Evolutionary conservation across 2,797 vertebrate species (phyloP).

Genomic region (Centroberyx gerrardi): DNA sequence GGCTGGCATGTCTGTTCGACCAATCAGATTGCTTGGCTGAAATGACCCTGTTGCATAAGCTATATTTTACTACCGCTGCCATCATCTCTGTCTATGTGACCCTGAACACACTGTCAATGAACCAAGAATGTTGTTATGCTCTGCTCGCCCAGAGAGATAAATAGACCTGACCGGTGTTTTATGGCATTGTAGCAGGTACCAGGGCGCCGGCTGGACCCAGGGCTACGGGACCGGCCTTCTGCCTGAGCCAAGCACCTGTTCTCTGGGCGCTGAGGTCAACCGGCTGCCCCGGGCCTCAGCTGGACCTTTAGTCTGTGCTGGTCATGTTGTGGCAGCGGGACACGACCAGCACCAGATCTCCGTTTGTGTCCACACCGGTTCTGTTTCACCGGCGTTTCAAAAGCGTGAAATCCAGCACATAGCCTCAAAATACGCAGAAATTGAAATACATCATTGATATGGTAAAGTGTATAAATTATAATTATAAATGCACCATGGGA

Average conservation of each 20-base stretch:
- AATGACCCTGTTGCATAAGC: not conserved
- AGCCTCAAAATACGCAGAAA: too few relatives aligned
- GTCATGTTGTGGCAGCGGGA: too few relatives aligned
- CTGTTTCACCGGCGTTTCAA: too few relatives aligned
- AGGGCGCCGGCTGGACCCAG: slow-evolving; percentile 8
- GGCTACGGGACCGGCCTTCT: not conserved
- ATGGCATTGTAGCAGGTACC: slow-evolving; percentile 21
- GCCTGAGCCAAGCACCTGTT: slow-evolving; percentile 28
- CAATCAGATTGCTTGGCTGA: not conserved
- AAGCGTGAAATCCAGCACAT: too few relatives aligned
- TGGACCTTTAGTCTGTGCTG: not conserved
- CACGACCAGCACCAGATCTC: too few relatives aligned
- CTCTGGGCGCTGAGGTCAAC: slow-evolving; percentile 3
- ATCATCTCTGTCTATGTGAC: not conserved
- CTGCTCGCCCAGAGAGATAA: not conserved
- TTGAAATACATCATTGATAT: too few relatives aligned
- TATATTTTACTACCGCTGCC: not conserved
- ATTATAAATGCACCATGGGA: too few relatives aligned
- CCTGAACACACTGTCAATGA: not conserved
- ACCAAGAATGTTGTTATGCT: slow-evolving; percentile 29
- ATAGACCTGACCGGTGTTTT: not conserved
- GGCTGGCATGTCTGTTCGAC: not conserved
- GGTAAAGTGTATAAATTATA: too few relatives aligned
- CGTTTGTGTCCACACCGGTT: too few relatives aligned
- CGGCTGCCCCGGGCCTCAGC: not conserved